Evolutionary conservation across 2,113 vertebrate species (phyloP).

Genomic region (Scartelaos histophorus): DNA sequence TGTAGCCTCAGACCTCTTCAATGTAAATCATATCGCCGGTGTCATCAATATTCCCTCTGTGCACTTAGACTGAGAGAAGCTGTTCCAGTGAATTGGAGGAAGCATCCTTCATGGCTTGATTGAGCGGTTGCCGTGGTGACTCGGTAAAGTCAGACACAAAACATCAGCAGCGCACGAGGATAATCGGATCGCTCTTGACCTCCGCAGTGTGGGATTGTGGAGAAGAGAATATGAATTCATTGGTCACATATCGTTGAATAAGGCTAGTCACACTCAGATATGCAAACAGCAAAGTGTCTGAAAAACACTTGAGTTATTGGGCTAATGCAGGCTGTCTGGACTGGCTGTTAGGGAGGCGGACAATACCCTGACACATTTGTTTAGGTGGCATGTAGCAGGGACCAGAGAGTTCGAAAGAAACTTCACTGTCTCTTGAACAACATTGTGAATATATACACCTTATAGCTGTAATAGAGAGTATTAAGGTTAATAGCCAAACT

Average conservation of each 20-base stretch:
- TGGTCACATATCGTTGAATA: constrained; percentile 42
- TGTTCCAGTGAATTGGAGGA: constrained; percentile 68
- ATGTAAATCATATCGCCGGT: constrained; percentile 53
- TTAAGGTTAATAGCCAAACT: too few species aligned
- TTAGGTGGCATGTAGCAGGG: neutral
- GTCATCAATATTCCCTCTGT: constrained; percentile 52
- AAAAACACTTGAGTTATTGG: constrained; percentile 18
- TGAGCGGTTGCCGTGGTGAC: constrained; percentile 76
- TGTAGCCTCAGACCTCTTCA: constrained; percentile 26
- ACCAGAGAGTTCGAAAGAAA: neutral
- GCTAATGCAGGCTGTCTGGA: neutral
- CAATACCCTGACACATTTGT: neutral
- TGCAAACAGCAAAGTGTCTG: constrained; percentile 25
- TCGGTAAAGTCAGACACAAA: constrained; percentile 62
- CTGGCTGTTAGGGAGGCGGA: neutral
- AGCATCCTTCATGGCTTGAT: constrained; percentile 68
- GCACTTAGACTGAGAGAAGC: constrained; percentile 45
- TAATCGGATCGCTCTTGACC: constrained; percentile 69
- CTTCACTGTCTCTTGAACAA: neutral
- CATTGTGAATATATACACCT: neutral
- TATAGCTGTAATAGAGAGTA: too few species aligned
- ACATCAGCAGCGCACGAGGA: constrained; percentile 40
- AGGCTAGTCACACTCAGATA: constrained; percentile 45
- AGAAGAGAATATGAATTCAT: constrained; percentile 56
- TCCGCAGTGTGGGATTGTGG: constrained; percentile 59